Base-by-base conservation (phyloP, 2,113 vertebrate species). In the Amphiprion percula region DNA sequence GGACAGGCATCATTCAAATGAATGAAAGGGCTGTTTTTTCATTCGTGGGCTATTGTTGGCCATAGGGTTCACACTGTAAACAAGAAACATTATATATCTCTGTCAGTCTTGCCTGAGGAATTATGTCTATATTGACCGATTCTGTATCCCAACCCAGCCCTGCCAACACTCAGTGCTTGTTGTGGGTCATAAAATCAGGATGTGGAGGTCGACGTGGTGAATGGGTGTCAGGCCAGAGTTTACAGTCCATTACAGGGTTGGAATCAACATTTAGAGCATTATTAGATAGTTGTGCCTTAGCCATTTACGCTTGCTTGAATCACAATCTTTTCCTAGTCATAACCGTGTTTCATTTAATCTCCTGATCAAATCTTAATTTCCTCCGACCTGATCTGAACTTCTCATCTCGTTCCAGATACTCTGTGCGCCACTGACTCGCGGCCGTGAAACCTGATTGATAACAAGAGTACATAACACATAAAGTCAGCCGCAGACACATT, bases 401-500 rank as follows among this genome's bases (percentile, higher is more conserved):
- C 52, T 47, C 15, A 21, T 62, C 5, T 41, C 37, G 21, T 49
- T 7, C 4, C 24, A 60, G 19, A 1, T 30, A 15, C 21, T 19
- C 21, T 73, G 37, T 44, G 14, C 16, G 44, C 15, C 9, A 10
- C 30, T 59, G 60, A 24, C 16, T 24, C 4, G 9, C 4, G 46
- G 10, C 53, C 44, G 15, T 47, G 14, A 46, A 68, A 24, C n/a
- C n/a, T 58, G 24, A 61, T 0, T 44, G 56, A 60, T 6, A 70
- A 66, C 47, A 74, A 46, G 11, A 33, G 33, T 19, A 33, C 37
- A 24, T 41, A 28, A 68, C 47, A 50, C 23, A 80, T 47, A 55
- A 70, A 84, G 14, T 23, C 56, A 59, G 55, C 4, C 16, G 77
- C 41, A 64, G 15, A 67, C 37, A 30, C 26, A 15, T 26, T 76